Percentiles rank a stretch among this genome's conserved stretches.
Conservation (phyloP, 2,797 vertebrate genomes). For the Sciurus vulgaris region DNA sequence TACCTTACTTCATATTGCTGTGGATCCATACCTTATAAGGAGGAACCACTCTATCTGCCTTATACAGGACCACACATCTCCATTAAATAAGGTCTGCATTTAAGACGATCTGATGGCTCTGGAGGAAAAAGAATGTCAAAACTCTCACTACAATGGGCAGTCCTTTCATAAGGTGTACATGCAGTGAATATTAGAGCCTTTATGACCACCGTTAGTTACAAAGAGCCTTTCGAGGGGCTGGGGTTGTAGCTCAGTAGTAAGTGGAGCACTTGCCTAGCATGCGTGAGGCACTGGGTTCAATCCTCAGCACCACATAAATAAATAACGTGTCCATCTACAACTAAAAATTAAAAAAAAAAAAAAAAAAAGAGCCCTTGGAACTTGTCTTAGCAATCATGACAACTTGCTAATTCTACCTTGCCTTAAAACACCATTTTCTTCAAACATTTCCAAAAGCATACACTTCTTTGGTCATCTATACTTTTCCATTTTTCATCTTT, state of each 20-base stretch:
- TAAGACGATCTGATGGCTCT: not conserved
- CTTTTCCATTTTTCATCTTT: not conserved
- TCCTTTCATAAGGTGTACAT: not conserved
- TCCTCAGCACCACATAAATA: no score
- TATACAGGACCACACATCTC: not conserved
- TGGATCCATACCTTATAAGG: not conserved
- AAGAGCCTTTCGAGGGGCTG: no score
- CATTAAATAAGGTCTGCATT: not conserved
- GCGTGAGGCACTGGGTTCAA: no score
- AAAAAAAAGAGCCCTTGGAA: not conserved
- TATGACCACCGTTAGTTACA: not conserved
- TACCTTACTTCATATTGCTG: constrained; percentile 5
- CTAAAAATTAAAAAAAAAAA: no score
- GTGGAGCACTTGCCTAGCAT: no score
- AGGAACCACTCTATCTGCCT: constrained; percentile 4
- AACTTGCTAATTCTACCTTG: not conserved
- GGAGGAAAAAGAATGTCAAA: constrained; percentile 22
- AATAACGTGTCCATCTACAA: no score
- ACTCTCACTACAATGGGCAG: not conserved
- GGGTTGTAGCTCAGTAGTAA: no score
- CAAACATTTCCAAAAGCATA: not conserved
- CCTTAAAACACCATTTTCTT: constrained; percentile 13
- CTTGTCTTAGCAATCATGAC: not conserved
- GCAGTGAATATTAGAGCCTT: not conserved
- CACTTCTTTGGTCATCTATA: not conserved